Evolutionary conservation across 2,888 invertebrate species (phyloP).

Genomic region (Lepidochrysops patricia): DNA sequence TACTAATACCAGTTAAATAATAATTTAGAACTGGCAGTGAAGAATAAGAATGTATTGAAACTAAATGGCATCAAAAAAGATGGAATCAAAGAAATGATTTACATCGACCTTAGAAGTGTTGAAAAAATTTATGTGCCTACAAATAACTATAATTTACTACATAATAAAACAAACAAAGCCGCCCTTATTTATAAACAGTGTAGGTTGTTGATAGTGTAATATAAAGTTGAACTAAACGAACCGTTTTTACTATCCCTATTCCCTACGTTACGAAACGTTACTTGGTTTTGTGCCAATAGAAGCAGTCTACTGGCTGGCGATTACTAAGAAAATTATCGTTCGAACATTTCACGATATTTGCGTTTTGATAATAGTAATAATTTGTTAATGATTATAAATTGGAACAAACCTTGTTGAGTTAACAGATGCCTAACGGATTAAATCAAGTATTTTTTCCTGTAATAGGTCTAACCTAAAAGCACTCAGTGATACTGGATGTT

Average conservation of each 20-base stretch:
- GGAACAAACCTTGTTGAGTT: not conserved
- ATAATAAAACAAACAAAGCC: not conserved
- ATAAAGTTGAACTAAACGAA: conserved; percentile 16
- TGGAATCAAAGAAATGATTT: too few relatives aligned
- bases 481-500: too few relatives aligned
- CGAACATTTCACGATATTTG: conserved; percentile 21
- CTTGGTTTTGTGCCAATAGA: conserved; percentile 42
- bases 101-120: too few relatives aligned
- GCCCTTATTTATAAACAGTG: not conserved
- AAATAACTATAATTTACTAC: too few relatives aligned
- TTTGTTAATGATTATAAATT: conserved; percentile 3
- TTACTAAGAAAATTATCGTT: conserved; percentile 23
- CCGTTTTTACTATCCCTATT: conserved; percentile 34
- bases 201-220: not conserved
- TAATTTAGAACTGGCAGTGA: too few relatives aligned
- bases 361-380: conserved; percentile 16
- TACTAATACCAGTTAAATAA: too few relatives aligned
- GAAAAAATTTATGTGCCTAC: too few relatives aligned
- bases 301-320: conserved; percentile 18
- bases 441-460: not conserved
- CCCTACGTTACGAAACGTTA: conserved; percentile 39
- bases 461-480: too few relatives aligned
- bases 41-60: too few relatives aligned
- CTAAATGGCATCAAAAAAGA: too few relatives aligned
- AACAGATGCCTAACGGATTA: not conserved